Percentiles rank a stretch among this genome's conserved stretches.
These are phyloP conservation scores for Gadus macrocephalus DNA, from an alignment of 2,113 vertebrate species.

Conservation along the genomic window DNA sequence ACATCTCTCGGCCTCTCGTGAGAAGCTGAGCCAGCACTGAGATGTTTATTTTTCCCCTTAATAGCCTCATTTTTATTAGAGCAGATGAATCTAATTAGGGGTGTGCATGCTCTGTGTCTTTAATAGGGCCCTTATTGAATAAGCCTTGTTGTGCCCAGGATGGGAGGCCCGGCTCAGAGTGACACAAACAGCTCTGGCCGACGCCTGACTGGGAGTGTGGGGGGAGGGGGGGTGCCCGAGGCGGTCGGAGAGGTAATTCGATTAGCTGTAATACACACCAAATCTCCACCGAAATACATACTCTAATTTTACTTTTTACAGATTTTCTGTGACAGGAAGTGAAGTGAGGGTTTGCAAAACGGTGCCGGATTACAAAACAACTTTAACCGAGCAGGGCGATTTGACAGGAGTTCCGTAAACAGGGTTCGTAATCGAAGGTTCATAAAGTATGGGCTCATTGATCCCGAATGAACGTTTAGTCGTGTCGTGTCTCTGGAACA, in stretches of 20 bases:
- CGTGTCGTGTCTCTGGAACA: too few species aligned
- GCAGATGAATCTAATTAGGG: slow-evolving; percentile 61
- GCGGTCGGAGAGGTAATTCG: slow-evolving; percentile 58
- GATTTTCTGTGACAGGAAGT: slow-evolving; percentile 18
- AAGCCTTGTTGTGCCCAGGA: slow-evolving; percentile 36
- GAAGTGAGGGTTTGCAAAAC: slow-evolving; percentile 14
- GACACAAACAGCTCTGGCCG: slow-evolving; percentile 46
- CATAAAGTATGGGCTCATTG: too few species aligned
- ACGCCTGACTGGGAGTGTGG: slow-evolving; percentile 37
- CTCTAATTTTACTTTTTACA: slow-evolving; percentile 40
- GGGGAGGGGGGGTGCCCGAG: slow-evolving; percentile 25
- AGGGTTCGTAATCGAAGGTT: too few species aligned
- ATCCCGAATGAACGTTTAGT: too few species aligned
- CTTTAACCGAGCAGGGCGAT: too few species aligned
- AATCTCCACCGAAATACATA: slow-evolving; percentile 44
- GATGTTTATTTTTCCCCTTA: slow-evolving; percentile 50
- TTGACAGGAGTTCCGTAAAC: too few species aligned
- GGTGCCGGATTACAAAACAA: slow-evolving; percentile 10
- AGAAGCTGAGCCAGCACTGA: slow-evolving; percentile 36
- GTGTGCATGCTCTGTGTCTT: slow-evolving; percentile 47
- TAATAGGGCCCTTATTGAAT: slow-evolving; percentile 61
- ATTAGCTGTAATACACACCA: slow-evolving; percentile 58
- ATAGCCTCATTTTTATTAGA: slow-evolving; percentile 63
- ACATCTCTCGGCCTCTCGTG: slow-evolving; percentile 42
- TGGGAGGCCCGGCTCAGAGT: slow-evolving; percentile 36